Conservation (phyloP, 2,888 invertebrate species). For the Nyleta sp. region DNA sequence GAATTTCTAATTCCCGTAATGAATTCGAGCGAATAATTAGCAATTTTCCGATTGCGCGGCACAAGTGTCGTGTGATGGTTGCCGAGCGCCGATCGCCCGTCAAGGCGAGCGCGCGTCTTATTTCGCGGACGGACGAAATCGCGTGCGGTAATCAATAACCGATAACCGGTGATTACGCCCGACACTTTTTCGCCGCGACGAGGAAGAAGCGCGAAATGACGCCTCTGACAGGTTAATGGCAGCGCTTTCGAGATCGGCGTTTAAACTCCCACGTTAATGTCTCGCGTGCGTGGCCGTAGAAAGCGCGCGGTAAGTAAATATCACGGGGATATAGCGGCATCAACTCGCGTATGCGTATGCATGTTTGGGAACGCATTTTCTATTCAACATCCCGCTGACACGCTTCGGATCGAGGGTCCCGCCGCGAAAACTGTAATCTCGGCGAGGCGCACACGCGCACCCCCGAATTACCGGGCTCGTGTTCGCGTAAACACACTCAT, state of each 20-base stretch:
- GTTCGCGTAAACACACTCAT: background rate
- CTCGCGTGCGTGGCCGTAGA: slow-evolving; percentile 48
- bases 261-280: slow-evolving; percentile 58
- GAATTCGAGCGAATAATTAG: too few relatives aligned
- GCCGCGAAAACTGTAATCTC: slow-evolving; percentile 37
- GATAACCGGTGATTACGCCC: background rate
- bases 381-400: slow-evolving; percentile 50
- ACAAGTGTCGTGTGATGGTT: too few relatives aligned
- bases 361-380: slow-evolving; percentile 36
- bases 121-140: background rate
- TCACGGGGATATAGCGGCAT: slow-evolving; percentile 33
- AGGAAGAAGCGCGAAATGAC: slow-evolving; percentile 27
- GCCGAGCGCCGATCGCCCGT: too few relatives aligned
- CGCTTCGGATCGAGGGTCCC: slow-evolving; percentile 40
- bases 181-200: slow-evolving; percentile 10
- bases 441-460: slow-evolving; percentile 18
- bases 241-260: slow-evolving; percentile 43
- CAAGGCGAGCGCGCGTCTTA: too few relatives aligned
- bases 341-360: slow-evolving; percentile 27
- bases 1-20: too few relatives aligned
- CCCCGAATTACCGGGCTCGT: slow-evolving; percentile 13
- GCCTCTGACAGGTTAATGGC: slow-evolving; percentile 56
- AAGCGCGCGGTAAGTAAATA: slow-evolving; percentile 55
- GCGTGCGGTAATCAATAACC: slow-evolving; percentile 1
- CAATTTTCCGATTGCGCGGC: too few relatives aligned